phyloP scores from a whole-genome alignment of 2,113 vertebrate species.

The Aspiorhynchus laticeps region DNA sequence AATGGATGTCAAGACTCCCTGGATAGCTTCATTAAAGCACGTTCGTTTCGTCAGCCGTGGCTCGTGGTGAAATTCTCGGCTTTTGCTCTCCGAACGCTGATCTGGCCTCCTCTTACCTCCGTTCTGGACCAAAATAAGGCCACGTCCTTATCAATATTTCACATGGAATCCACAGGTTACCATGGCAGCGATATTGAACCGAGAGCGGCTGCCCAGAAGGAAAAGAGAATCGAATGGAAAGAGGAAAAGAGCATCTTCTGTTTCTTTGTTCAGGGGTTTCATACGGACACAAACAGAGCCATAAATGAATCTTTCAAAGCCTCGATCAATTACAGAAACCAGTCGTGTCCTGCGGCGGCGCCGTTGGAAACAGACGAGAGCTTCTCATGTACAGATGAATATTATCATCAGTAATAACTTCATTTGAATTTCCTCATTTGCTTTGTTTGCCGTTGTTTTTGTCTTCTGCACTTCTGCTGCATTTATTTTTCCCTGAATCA shows the following conservation, averaged over 20 bases:
- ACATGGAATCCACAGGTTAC: constrained; percentile 45
- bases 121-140: constrained; percentile 2
- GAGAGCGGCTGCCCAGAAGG: not conserved
- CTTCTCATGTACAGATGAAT: not conserved
- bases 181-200: constrained; percentile 48
- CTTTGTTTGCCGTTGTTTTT: not conserved
- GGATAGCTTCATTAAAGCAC: not conserved
- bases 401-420: not conserved
- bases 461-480: not conserved
- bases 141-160: constrained; percentile 53
- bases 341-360: not conserved
- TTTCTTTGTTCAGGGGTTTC: not conserved
- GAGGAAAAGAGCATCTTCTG: not conserved
- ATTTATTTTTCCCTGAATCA: not conserved
- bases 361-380: not conserved
- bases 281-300: not conserved
- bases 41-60: not conserved
- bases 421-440: not conserved
- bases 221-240: constrained; percentile 4
- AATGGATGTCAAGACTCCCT: not conserved
- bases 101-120: not conserved
- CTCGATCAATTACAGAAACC: not conserved
- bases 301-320: not conserved
- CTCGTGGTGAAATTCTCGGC: not conserved
- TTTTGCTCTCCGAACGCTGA: not conserved